Percentiles rank a stretch among this genome's conserved stretches.
phyloP scores from a whole-genome alignment of 2,888 invertebrate species.

The Pammene aurita region DNA sequence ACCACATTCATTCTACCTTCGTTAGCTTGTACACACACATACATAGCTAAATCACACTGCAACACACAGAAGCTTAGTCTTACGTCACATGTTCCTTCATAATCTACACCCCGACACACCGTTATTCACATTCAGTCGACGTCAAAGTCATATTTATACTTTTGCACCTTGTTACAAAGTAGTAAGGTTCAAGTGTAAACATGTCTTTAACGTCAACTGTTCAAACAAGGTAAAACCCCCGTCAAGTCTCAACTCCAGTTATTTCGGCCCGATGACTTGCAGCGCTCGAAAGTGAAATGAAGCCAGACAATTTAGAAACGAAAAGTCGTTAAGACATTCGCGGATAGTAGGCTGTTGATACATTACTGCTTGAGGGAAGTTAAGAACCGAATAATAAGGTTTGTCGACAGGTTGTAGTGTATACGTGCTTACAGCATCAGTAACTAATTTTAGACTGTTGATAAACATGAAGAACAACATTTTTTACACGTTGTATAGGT shows the following conservation, averaged over 20 bases:
- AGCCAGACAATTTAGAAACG: background rate
- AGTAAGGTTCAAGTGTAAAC: no score
- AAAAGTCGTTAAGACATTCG: background rate
- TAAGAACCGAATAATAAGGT: slow-evolving; percentile 13
- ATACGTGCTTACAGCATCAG: slow-evolving; percentile 2
- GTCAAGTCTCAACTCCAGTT: slow-evolving; percentile 24
- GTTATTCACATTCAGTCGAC: background rate
- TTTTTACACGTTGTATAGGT: no score
- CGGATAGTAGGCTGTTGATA: background rate
- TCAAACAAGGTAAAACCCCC: slow-evolving; percentile 10
- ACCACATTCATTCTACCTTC: background rate
- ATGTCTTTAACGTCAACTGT: no score
- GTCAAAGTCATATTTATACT: no score
- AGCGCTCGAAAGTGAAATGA: slow-evolving; percentile 23
- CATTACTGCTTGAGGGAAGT: background rate
- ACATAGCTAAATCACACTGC: background rate
- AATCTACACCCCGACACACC: background rate
- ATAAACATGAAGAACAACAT: no score
- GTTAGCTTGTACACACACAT: background rate
- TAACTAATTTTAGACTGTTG: no score
- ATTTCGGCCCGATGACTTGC: slow-evolving; percentile 28
- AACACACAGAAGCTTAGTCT: background rate
- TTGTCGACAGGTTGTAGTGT: slow-evolving; percentile 15
- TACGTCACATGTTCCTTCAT: background rate
- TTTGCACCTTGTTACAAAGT: no score